These are phyloP conservation scores for Ptyas mucosa DNA, from an alignment of 2,113 vertebrate genomes.

Conservation along the genomic window DNA sequence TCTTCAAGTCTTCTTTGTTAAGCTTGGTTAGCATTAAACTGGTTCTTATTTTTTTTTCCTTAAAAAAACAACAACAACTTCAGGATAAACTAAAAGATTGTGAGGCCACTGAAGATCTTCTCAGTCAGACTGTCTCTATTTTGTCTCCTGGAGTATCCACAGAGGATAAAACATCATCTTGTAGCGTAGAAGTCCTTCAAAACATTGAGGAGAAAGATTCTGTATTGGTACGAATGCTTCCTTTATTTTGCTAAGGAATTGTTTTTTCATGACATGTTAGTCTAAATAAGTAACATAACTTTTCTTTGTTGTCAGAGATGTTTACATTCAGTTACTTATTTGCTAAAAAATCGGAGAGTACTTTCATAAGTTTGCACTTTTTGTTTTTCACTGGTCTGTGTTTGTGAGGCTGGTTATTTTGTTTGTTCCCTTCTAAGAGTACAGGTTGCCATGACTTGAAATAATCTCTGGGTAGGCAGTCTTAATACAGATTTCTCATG, in stretches of 20 bases:
- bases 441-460: not conserved
- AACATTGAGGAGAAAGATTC: not conserved
- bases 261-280: not conserved
- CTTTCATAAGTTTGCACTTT: not conserved
- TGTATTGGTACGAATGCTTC: not conserved
- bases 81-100: not conserved
- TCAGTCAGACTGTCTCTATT: not conserved
- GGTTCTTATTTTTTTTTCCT: not conserved
- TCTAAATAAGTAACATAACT: not conserved
- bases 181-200: not conserved
- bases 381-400: not conserved
- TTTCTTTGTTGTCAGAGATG: not conserved
- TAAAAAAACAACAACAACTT: not conserved
- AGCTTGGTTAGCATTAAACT: not conserved
- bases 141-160: not conserved
- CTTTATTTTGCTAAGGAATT: not conserved
- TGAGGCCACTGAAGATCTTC: not conserved
- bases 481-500: not conserved
- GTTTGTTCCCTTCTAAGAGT: not conserved
- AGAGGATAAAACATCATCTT: not conserved
- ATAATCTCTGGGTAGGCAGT: not conserved
- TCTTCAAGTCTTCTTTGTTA: not conserved
- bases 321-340: not conserved
- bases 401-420: not conserved
- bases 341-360: not conserved